Evolutionary conservation across 53 echinoderm and acorn worm genomes (phyloP).

Genomic region (Arbacia lixula): DNA sequence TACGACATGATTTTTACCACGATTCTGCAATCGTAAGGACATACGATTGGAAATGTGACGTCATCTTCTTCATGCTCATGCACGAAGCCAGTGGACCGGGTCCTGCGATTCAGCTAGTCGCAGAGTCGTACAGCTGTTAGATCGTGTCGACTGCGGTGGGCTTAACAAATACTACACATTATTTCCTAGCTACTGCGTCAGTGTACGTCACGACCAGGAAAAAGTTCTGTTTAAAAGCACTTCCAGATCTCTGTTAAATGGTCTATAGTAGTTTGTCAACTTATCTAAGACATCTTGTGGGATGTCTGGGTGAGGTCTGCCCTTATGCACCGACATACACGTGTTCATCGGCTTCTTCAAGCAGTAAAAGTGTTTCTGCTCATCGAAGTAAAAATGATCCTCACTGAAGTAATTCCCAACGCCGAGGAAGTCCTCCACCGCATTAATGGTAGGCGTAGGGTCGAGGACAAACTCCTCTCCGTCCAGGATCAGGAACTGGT

Average conservation of each 20-base stretch:
- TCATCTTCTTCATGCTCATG: no score
- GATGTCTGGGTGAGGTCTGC: conserved; percentile 76
- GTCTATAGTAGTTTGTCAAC: conserved; percentile 63
- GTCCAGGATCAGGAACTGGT: conserved; percentile 75
- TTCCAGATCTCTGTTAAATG: conserved; percentile 61
- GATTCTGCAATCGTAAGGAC: no score
- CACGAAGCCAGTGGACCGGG: no score
- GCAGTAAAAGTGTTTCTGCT: conserved; percentile 83
- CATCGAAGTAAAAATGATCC: conserved; percentile 83
- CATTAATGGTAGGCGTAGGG: conserved; percentile 64
- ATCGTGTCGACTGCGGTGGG: no score
- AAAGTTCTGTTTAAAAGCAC: conserved; percentile 61
- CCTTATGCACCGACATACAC: conserved; percentile 80
- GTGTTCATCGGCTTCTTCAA: conserved; percentile 73
- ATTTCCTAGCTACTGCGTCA: no score
- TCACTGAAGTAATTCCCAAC: conserved; percentile 70
- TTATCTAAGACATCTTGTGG: conserved; percentile 35
- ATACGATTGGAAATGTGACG: no score
- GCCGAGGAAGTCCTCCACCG: conserved; percentile 78
- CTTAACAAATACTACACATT: no score
- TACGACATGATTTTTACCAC: no score
- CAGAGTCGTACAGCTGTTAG: no score
- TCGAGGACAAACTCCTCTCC: conserved; percentile 70
- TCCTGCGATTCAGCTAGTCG: no score
- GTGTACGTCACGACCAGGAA: conserved; percentile 57